Percentiles rank a stretch among this genome's conserved stretches.
Conservation (phyloP, 2,888 invertebrate species). For the Acleris sparsana region DNA sequence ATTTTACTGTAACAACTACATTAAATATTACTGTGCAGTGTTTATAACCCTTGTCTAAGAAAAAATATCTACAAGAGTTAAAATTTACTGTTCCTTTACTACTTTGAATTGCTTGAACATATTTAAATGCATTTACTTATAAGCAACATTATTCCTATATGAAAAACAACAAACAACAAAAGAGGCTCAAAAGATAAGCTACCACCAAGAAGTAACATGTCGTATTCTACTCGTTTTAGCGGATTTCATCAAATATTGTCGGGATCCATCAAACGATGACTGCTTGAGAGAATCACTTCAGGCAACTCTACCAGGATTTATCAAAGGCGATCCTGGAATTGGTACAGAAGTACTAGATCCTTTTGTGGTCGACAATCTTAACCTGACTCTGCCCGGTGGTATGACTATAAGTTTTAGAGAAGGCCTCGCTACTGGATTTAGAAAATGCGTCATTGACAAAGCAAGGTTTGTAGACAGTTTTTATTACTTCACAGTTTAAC, state of each 20-base stretch:
- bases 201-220: background rate
- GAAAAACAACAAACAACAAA: too few relatives aligned
- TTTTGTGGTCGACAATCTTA: constrained; percentile 51
- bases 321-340: constrained; percentile 53
- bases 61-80: too few relatives aligned
- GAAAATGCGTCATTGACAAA: constrained; percentile 56
- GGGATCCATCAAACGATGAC: constrained; percentile 46
- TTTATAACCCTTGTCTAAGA: too few relatives aligned
- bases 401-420: constrained; percentile 52
- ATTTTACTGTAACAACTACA: too few relatives aligned
- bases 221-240: constrained; percentile 40
- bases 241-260: constrained; percentile 48
- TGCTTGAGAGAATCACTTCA: constrained; percentile 55
- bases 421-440: constrained; percentile 55
- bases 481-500: too few relatives aligned
- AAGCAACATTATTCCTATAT: too few relatives aligned
- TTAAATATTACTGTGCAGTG: too few relatives aligned
- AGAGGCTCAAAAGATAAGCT: too few relatives aligned
- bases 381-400: constrained; percentile 54
- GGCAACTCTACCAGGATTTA: constrained; percentile 49
- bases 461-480: constrained; percentile 46
- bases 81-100: too few relatives aligned
- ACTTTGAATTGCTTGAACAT: too few relatives aligned
- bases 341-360: constrained; percentile 58
- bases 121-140: too few relatives aligned